phyloP scores from a whole-genome alignment of 2,797 vertebrate species.

The Synaphobranchus kaupii region DNA sequence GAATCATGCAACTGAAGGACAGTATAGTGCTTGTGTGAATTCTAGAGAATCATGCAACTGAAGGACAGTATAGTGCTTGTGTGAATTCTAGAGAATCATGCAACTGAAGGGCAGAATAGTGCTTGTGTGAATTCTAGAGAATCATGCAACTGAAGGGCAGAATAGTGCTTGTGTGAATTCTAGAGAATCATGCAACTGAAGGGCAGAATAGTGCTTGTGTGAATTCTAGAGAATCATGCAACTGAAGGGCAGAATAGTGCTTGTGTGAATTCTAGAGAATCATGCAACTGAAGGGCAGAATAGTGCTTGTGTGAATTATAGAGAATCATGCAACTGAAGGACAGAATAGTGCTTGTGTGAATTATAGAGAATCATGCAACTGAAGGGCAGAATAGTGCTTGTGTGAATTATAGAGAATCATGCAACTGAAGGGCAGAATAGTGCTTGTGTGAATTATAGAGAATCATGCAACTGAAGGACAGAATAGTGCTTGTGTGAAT shows the following conservation, averaged over 20 bases:
- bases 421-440: not conserved
- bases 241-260: not conserved
- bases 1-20: not conserved
- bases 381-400: not conserved
- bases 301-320: not conserved
- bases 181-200: not conserved
- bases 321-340: not conserved
- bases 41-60: not conserved
- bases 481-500: not conserved
- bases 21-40: not conserved
- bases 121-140: not conserved
- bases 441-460: not conserved
- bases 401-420: not conserved
- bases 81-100: not conserved
- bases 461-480: not conserved
- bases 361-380: not conserved
- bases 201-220: not conserved
- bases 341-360: not conserved
- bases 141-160: not conserved
- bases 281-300: not conserved
- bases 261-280: not conserved
- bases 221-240: not conserved
- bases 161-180: not conserved
- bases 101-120: not conserved
- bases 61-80: not conserved